Evolutionary conservation across 2,888 invertebrate genomes (phyloP).

Genomic region (Eilema depressum): DNA sequence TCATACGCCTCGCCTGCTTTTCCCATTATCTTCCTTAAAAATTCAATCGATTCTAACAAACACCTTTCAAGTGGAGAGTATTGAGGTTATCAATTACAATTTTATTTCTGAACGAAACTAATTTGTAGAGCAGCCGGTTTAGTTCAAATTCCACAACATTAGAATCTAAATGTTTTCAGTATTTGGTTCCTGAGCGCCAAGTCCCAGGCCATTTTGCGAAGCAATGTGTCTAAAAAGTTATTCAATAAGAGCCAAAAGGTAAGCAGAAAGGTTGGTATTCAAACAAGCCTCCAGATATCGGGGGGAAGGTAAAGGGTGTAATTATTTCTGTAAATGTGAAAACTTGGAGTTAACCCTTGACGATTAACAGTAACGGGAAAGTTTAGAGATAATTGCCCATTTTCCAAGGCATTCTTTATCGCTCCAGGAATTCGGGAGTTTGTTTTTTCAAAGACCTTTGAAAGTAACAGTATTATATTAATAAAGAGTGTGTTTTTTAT

Average conservation of each 20-base stretch:
- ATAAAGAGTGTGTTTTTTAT: constrained; percentile 14
- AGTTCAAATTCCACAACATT: not conserved
- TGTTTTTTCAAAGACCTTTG: constrained; percentile 36
- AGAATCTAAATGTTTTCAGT: not conserved
- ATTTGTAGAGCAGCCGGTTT: not conserved
- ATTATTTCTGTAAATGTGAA: constrained; percentile 84
- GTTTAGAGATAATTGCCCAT: constrained; percentile 66
- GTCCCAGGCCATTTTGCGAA: constrained; percentile 42
- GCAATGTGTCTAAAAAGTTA: constrained; percentile 80
- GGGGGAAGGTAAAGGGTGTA: constrained; percentile 56
- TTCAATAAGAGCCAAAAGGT: constrained; percentile 80
- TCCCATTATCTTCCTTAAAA: no score
- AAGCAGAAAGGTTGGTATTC: constrained; percentile 74
- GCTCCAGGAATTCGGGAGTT: constrained; percentile 23
- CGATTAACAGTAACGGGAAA: constrained; percentile 71
- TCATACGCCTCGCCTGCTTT: no score
- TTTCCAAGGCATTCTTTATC: constrained; percentile 50
- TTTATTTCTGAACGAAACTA: not conserved
- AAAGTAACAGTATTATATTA: constrained; percentile 9
- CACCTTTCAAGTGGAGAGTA: not conserved
- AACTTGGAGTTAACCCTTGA: constrained; percentile 77
- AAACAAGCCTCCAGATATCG: constrained; percentile 53
- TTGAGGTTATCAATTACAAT: not conserved
- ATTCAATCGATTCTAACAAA: no score
- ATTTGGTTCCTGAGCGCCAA: constrained; percentile 25